Evolutionary conservation across 2,113 vertebrate species (phyloP), one percentile per base, ranked within the genome.

Genomic region (Tricholaema leucomelas): DNA sequence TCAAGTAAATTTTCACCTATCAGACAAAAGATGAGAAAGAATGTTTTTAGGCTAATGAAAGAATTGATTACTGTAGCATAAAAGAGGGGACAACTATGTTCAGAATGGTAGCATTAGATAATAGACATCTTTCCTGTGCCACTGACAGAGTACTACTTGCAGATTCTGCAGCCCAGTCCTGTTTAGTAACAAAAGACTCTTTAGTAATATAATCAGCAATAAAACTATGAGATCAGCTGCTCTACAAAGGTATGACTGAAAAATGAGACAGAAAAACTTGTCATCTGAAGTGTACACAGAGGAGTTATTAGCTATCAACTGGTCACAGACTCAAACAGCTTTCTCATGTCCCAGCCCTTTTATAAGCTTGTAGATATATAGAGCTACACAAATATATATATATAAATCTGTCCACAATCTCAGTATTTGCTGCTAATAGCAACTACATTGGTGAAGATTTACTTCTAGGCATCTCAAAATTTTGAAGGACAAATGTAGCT

Each of bases 1-100:
- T 98, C 95, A 99, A 97, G 94, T 99, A 99, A 40, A 98, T 97
- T 97, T 98, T 99, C 81, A 99, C 99, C 99, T 99, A 71, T 76
- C 85, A 92, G 85, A 74, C 33, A 92, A 85, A 95, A 73, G 21
- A 25, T 48, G 15, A 82, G 25, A 77, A 38, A 56, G 33, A 72
- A 36, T 42, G 25, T 27, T 64, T 90, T 67, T 14, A 81, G 38
- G 59, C 11, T 69, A 31, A 36, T 2, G 40, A 70, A 81, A 88
- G 7, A 61, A 40, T 30, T 82, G 5, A 63, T 33, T 59, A n/a
- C 52, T 82, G 35, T 15, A 79, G 70, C 0, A 0, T 48, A 60
- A 21, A 48, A 75, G 23, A 86, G 17, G 69, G 30, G 18, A 40
- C 16, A 2, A 19, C 11, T 40, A 5, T 9, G 25, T 67, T 70